Conservation (phyloP, 2,797 vertebrate species). For the Sebastes trivittatus region DNA sequence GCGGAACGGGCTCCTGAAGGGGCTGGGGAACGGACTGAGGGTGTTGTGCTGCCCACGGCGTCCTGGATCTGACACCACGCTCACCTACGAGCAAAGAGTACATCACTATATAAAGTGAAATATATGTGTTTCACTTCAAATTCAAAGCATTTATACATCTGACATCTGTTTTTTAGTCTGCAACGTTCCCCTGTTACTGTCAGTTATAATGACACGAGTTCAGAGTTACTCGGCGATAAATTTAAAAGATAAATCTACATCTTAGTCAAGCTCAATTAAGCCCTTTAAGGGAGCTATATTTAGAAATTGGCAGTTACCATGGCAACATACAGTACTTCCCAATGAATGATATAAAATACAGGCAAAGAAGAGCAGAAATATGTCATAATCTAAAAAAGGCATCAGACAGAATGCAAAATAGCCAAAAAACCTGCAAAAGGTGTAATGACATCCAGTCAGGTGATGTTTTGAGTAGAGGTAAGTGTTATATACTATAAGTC, state of each 20-base stretch:
- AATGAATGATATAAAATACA: slow-evolving; percentile 53
- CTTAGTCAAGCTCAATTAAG: slow-evolving; percentile 72
- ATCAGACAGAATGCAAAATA: neutral
- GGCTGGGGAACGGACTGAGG: slow-evolving; percentile 96
- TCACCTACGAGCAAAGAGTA: slow-evolving; percentile 79
- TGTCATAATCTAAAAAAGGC: neutral
- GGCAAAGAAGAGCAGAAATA: slow-evolving; percentile 7
- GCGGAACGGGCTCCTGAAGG: slow-evolving; percentile 95
- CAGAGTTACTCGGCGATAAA: neutral
- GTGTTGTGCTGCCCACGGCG: slow-evolving; percentile 91
- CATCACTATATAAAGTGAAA: neutral
- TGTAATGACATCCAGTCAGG: neutral
- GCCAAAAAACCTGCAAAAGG: neutral
- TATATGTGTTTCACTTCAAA: neutral
- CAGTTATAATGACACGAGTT: neutral
- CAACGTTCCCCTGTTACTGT: neutral
- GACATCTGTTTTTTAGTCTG: neutral
- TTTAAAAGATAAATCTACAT: slow-evolving; percentile 47
- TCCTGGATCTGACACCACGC: slow-evolving; percentile 96
- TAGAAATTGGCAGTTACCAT: slow-evolving; percentile 76
- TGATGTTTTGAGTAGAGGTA: neutral
- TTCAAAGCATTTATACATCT: neutral
- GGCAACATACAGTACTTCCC: slow-evolving; percentile 58
- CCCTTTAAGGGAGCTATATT: slow-evolving; percentile 72
- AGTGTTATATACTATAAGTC: neutral